phyloP scores from a whole-genome alignment of 2,113 vertebrate genomes.

The Sceloporus undulatus region DNA sequence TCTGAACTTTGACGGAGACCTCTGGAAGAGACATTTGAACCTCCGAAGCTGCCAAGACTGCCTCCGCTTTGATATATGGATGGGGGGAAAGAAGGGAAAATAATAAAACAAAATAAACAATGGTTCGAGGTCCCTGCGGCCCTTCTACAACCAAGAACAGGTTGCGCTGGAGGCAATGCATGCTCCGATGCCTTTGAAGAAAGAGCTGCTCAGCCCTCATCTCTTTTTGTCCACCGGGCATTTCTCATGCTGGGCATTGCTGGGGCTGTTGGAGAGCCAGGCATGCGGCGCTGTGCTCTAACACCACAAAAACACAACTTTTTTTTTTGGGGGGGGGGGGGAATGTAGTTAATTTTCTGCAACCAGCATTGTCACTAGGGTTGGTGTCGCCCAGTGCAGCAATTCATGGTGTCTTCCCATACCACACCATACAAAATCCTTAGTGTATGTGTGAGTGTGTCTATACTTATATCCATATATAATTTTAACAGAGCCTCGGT shows the following conservation, averaged over 20 bases:
- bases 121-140: constrained; percentile 7
- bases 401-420: too few species aligned
- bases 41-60: constrained; percentile 59
- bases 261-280: not conserved
- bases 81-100: not conserved
- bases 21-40: constrained; percentile 55
- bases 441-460: too few species aligned
- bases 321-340: too few species aligned
- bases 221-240: fast-evolving
- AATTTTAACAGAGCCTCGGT: too few species aligned
- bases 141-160: not conserved
- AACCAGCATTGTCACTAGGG: too few species aligned
- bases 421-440: too few species aligned
- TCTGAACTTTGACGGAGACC: constrained; percentile 73
- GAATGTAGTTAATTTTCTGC: too few species aligned
- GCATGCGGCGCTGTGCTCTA: too few species aligned
- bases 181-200: not conserved
- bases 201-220: not conserved
- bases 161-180: not conserved
- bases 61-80: constrained; percentile 68
- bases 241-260: too few species aligned
- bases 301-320: too few species aligned
- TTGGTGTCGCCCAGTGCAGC: too few species aligned
- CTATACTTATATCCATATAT: too few species aligned
- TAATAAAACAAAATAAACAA: constrained; percentile 53